Evolutionary conservation across 2,888 invertebrate genomes (phyloP), one percentile per base, ranked within the genome.

Genomic region (Beris chalybata): DNA sequence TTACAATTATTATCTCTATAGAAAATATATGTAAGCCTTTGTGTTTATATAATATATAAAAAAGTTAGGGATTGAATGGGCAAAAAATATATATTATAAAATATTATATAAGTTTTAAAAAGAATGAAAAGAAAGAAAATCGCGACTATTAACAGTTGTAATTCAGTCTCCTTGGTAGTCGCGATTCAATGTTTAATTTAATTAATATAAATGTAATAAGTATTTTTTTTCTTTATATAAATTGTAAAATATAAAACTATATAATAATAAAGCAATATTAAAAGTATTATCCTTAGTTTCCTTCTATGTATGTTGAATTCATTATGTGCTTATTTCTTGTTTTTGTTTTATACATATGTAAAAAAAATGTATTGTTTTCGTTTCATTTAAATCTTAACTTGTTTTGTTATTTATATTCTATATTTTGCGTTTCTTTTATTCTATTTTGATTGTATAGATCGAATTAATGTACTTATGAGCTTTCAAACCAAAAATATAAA

Each of bases 121-220:
- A 61, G 50, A 50, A 61, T 50, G 50, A 43, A 61, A 61, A 50
- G 50, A 61, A 61, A 61, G 52, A 57, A 63, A 31, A 55, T 66
- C 65, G 64, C 67, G 69, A 64, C 67, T 59, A 64, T 67, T 69
- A 68, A 61, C 61, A 68, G 68, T 64, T 70, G 71, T 71, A 71
- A 57, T 71, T 71, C 71, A 71, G 71, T 71, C 71, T 71, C 70
- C 71, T 70, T 52, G 55, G 32, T 64, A 69, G 66, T 59, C 69
- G 66, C 58, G 65, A 61, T 55, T 53, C 57, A 15, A 30, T 57
- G 50, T 65, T 64, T 45, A 48, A 55, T 54, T 63, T 65, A 57
- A 57, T 65, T 57, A 57, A 47, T 57, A 57, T 65, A 52, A 52
- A 47, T 48, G 43, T 57, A 65, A 57, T 65, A 52, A 65, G 48